Conservation (phyloP, 1,140 invertebrate genomes). For the Drosophila dunni region DNA sequence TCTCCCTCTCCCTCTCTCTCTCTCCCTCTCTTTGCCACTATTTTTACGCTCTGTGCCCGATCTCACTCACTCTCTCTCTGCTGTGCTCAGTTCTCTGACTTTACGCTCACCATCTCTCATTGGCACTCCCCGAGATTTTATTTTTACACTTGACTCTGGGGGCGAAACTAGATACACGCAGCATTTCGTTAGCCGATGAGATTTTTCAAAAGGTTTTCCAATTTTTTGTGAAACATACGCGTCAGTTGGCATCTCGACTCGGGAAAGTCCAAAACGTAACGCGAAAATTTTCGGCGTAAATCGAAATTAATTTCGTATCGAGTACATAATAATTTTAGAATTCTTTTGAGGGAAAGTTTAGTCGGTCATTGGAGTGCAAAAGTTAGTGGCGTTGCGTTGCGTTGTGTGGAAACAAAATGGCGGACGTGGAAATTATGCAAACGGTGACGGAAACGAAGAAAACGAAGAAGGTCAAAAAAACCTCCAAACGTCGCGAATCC, state of each 20-base stretch:
- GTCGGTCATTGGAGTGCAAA: slow-evolving; percentile 76
- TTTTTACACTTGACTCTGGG: slow-evolving; percentile 78
- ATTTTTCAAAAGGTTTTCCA: slow-evolving; percentile 64
- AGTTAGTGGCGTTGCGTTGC: neutral
- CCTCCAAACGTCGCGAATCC: slow-evolving; percentile 91
- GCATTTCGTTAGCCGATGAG: slow-evolving; percentile 16
- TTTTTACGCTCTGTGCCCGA: slow-evolving; percentile 3
- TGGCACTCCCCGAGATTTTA: slow-evolving; percentile 63
- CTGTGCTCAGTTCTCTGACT: slow-evolving; percentile 34
- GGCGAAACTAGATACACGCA: slow-evolving; percentile 77
- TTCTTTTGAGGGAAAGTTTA: slow-evolving; percentile 61
- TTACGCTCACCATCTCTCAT: slow-evolving; percentile 27
- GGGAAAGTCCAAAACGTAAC: slow-evolving; percentile 57
- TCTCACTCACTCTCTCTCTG: slow-evolving; percentile 27
- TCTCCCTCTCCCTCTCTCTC: neutral
- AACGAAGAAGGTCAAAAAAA: slow-evolving; percentile 95
- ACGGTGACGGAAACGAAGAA: slow-evolving; percentile 93
- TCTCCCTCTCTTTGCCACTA: neutral
- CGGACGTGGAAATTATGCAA: slow-evolving; percentile 94
- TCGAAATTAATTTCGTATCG: neutral
- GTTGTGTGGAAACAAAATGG: slow-evolving; percentile 86
- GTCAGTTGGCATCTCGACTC: slow-evolving; percentile 83
- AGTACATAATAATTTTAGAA: slow-evolving; percentile 57
- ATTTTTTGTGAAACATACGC: slow-evolving; percentile 68
- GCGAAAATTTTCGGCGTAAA: slow-evolving; percentile 34